phyloP scores from a whole-genome alignment of 2,888 invertebrate genomes.

The Lordiphosa fenestrarum region DNA sequence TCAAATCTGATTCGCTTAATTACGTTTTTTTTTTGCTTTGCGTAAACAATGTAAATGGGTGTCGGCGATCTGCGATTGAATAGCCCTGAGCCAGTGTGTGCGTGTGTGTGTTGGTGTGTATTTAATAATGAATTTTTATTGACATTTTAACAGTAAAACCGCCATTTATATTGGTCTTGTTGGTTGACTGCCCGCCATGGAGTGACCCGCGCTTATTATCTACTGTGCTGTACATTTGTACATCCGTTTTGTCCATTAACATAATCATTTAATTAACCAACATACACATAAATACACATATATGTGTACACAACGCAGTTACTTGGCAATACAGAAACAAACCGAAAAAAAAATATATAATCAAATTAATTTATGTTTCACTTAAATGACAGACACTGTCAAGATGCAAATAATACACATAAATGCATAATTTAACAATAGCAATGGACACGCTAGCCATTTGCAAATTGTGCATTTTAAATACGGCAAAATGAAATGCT shows the following conservation, averaged over 20 bases:
- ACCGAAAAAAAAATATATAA: constrained; percentile 15
- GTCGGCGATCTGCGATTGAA: constrained; percentile 1
- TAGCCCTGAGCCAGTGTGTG: constrained; percentile 12
- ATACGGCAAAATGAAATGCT: constrained; percentile 20
- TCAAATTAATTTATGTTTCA: constrained; percentile 68
- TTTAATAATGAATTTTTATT: constrained; percentile 73
- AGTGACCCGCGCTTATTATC: constrained; percentile 17
- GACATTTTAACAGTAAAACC: constrained; percentile 72
- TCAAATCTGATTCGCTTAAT: constrained; percentile 59
- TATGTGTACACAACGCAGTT: constrained; percentile 25
- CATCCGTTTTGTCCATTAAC: constrained; percentile 72
- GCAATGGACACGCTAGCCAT: constrained; percentile 32
- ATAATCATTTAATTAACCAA: constrained; percentile 76
- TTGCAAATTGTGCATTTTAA: constrained; percentile 45
- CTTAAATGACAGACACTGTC: constrained; percentile 71
- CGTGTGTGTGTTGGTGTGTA: constrained; percentile 43
- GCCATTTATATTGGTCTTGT: constrained; percentile 66
- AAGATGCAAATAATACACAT: constrained; percentile 67
- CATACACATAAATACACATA: constrained; percentile 17
- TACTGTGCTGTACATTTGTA: constrained; percentile 29
- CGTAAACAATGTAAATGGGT: constrained; percentile 35
- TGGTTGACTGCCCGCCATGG: constrained; percentile 59
- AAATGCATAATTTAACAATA: constrained; percentile 62
- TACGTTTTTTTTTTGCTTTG: constrained; percentile 35
- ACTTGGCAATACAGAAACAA: not conserved